A percentile compares a stretch with the other conserved stretches of the same genome.
phyloP scores from a whole-genome alignment of 2,888 invertebrate species.

The Plebejus melissa region DNA sequence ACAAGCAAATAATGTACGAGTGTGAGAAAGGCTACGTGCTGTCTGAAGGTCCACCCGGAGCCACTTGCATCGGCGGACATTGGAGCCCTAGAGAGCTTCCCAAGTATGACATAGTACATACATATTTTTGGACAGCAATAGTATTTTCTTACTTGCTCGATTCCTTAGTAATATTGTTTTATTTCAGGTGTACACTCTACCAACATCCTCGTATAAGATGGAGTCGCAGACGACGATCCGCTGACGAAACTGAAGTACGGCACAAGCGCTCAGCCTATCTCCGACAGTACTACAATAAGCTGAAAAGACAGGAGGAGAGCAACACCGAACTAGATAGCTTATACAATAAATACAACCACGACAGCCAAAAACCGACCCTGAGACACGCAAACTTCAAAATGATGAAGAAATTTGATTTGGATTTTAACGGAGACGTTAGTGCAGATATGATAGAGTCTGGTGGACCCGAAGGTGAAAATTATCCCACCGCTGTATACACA shows the following conservation, averaged over 20 bases:
- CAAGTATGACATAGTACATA: slow-evolving; percentile 65
- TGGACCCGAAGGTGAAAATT: slow-evolving; percentile 51
- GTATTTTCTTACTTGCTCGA: neutral
- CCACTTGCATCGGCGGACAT: slow-evolving; percentile 95
- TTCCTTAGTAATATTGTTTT: neutral
- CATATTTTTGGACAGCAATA: neutral
- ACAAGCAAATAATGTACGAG: slow-evolving; percentile 97
- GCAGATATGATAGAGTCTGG: slow-evolving; percentile 50
- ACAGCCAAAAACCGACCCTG: slow-evolving; percentile 62
- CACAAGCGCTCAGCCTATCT: slow-evolving; percentile 63
- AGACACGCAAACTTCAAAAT: slow-evolving; percentile 71
- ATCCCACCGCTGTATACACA: slow-evolving; percentile 68
- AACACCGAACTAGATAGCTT: slow-evolving; percentile 57
- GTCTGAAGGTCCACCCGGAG: slow-evolving; percentile 92
- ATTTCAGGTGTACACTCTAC: slow-evolving; percentile 85
- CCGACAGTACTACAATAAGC: slow-evolving; percentile 64
- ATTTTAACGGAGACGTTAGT: slow-evolving; percentile 49
- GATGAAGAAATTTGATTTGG: slow-evolving; percentile 66
- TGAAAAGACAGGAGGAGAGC: slow-evolving; percentile 52
- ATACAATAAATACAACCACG: slow-evolving; percentile 70
- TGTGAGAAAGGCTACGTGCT: slow-evolving; percentile 95
- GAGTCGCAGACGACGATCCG: slow-evolving; percentile 83
- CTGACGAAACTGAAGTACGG: slow-evolving; percentile 61
- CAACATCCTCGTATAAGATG: slow-evolving; percentile 92
- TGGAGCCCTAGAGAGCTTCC: slow-evolving; percentile 96